phyloP scores from a whole-genome alignment of 2,888 invertebrate species.

The Perdita meconis region DNA sequence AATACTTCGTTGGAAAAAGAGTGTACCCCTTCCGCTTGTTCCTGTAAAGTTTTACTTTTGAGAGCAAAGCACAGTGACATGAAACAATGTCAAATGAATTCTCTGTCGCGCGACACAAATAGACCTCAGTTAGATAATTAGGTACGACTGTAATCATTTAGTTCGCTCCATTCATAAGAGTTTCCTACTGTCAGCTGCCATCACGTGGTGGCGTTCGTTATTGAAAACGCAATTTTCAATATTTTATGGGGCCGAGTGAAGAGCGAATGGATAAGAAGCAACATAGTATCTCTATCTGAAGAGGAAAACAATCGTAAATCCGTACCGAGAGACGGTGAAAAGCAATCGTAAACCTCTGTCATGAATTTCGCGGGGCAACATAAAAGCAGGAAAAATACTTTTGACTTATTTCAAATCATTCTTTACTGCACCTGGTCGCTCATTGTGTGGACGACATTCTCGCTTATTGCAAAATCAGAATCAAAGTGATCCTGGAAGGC shows the following conservation, averaged over 20 bases:
- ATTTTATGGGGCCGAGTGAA: constrained; percentile 1
- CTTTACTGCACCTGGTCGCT: constrained; percentile 9
- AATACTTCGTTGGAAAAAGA: too few relatives aligned
- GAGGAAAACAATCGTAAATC: constrained; percentile 46
- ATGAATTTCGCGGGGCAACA: constrained; percentile 11
- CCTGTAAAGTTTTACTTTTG: too few relatives aligned
- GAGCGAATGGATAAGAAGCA: not conserved
- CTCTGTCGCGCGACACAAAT: too few relatives aligned
- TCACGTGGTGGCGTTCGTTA: not conserved
- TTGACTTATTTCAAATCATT: constrained; percentile 27
- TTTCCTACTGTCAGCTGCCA: not conserved
- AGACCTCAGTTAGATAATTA: too few relatives aligned
- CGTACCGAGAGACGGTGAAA: constrained; percentile 2
- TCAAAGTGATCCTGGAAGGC: not conserved
- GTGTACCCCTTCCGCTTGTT: too few relatives aligned
- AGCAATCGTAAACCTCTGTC: constrained; percentile 26
- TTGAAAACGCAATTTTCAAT: not conserved
- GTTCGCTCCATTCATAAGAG: too few relatives aligned
- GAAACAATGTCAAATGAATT: too few relatives aligned
- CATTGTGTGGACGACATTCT: not conserved
- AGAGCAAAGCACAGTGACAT: too few relatives aligned
- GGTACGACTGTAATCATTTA: too few relatives aligned
- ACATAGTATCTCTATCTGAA: constrained; percentile 7
- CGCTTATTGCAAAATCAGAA: not conserved
- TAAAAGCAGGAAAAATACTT: constrained; percentile 23